Percentiles rank a stretch among this genome's conserved stretches.
These are phyloP conservation scores for Oreonectes daqikongensis DNA, from an alignment of 2,797 vertebrate genomes.

Conservation along the genomic window DNA sequence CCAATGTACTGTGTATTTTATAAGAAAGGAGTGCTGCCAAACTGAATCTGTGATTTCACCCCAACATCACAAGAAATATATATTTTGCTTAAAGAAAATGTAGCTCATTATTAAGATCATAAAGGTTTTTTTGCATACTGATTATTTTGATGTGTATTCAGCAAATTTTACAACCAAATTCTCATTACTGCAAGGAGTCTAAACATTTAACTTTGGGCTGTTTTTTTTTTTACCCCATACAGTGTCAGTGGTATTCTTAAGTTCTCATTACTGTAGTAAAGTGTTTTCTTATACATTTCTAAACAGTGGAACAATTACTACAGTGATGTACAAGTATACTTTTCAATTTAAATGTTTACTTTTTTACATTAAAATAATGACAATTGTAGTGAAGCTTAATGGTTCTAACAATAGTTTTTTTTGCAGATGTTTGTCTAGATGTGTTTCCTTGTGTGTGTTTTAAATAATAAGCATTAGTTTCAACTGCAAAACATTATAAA, in stretches of 20 bases:
- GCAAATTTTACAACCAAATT: not conserved
- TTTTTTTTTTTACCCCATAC: not conserved
- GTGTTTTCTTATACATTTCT: no score
- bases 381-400: no score
- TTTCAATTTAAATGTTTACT: not conserved
- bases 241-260: not conserved
- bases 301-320: no score
- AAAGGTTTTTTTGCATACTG: not conserved
- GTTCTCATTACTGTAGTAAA: not conserved
- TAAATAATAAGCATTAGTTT: constrained; percentile 16
- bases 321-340: not conserved
- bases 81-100: not conserved
- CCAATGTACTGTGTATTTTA: not conserved
- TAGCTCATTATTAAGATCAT: not conserved
- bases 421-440: not conserved
- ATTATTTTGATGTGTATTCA: not conserved
- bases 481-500: not conserved
- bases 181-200: not conserved
- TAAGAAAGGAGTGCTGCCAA: not conserved
- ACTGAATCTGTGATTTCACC: not conserved
- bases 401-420: no score
- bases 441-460: not conserved
- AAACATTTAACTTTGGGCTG: not conserved
- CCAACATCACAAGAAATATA: not conserved
- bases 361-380: not conserved